Evolutionary conservation across 2,113 vertebrate genomes (phyloP).

Genomic region (Cyanoramphus novaezelandiae): DNA sequence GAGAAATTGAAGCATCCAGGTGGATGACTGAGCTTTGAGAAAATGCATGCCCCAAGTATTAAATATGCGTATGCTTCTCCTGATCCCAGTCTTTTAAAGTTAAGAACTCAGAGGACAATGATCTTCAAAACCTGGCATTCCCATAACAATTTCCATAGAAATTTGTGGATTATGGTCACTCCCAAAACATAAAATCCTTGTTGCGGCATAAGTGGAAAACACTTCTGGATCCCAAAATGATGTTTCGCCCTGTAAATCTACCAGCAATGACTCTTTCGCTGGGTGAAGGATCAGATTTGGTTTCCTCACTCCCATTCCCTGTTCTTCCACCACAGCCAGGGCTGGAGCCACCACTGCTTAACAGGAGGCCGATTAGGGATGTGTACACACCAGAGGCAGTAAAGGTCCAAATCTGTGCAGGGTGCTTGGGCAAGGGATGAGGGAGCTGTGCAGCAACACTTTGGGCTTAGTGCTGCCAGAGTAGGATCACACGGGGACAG

Average conservation of each 20-base stretch:
- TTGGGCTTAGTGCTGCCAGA: not conserved
- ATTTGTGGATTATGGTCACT: not conserved
- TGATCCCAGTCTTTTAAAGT: not conserved
- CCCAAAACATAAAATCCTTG: not conserved
- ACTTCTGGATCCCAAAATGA: not conserved
- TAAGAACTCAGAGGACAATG: not conserved
- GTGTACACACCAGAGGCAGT: not conserved
- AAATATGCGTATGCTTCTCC: not conserved
- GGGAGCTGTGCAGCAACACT: not conserved
- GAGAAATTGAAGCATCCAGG: not conserved
- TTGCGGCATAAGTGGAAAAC: not conserved
- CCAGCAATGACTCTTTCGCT: not conserved
- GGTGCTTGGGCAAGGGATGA: not conserved
- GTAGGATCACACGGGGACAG: not conserved
- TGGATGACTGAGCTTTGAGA: not conserved
- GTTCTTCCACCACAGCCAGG: not conserved
- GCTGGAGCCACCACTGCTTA: not conserved
- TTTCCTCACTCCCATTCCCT: not conserved
- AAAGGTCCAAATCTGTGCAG: fast-evolving
- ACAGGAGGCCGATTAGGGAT: not conserved
- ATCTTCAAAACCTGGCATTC: not conserved
- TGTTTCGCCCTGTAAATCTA: not conserved
- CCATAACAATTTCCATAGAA: not conserved
- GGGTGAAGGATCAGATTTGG: not conserved
- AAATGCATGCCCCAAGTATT: not conserved